These are phyloP conservation scores for Thermophis baileyi DNA, from an alignment of 2,113 vertebrate genomes.

Conservation along the genomic window DNA sequence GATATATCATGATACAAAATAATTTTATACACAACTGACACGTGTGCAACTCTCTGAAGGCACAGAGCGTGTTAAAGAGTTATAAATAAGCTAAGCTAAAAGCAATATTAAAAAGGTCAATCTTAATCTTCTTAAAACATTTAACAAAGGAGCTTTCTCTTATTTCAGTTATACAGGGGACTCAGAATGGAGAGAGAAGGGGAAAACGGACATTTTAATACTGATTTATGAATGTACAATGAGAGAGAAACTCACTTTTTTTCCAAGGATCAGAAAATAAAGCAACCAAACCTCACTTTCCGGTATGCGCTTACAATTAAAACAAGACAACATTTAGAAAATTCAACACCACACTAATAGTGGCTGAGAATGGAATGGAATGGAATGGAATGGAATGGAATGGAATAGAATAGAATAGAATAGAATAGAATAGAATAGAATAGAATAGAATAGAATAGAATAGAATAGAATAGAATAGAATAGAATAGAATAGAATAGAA, in stretches of 20 bases:
- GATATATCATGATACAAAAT: slow-evolving; percentile 3
- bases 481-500: too few species aligned
- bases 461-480: too few species aligned
- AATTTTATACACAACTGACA: not conserved
- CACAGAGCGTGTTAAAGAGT: slow-evolving; percentile 34
- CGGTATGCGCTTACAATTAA: not conserved
- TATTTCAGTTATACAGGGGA: slow-evolving; percentile 15
- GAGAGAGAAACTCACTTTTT: slow-evolving; percentile 8
- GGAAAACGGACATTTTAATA: accelerated
- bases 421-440: too few species aligned
- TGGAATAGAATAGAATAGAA: too few species aligned
- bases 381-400: too few species aligned
- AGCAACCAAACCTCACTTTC: not conserved
- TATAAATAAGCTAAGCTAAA: slow-evolving; percentile 50
- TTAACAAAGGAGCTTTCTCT: slow-evolving; percentile 40
- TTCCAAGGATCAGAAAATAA: not conserved
- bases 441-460: too few species aligned
- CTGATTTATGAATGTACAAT: slow-evolving; percentile 1
- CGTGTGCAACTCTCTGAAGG: slow-evolving; percentile 7
- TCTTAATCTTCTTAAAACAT: slow-evolving; percentile 53
- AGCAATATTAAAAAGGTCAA: slow-evolving; percentile 49
- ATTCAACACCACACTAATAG: not conserved
- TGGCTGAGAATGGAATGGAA: not conserved
- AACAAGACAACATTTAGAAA: not conserved
- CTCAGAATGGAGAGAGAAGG: slow-evolving; percentile 16